Conservation (phyloP, 2,888 invertebrate species). For the Ferrisia virgata region DNA sequence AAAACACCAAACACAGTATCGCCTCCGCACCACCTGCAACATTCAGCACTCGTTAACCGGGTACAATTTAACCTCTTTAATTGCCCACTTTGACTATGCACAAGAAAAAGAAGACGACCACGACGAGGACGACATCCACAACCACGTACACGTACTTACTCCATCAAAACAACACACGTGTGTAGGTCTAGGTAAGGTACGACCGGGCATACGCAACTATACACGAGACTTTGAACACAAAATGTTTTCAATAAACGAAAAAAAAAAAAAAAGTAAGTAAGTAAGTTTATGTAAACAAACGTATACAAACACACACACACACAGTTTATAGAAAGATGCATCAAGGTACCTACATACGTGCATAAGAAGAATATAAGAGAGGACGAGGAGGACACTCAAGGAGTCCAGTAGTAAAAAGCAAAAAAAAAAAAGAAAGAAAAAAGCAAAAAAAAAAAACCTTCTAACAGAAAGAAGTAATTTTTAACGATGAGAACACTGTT, state of each 20-base stretch:
- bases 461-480: constrained; percentile 36
- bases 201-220: not conserved
- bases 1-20: not conserved
- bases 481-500: constrained; percentile 40
- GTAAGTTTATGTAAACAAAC: too few relatives aligned
- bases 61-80: constrained; percentile 23
- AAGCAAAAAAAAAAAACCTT: not conserved
- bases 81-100: constrained; percentile 20
- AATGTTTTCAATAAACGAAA: not conserved
- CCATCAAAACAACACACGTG: not conserved
- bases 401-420: not conserved
- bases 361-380: not conserved
- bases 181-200: not conserved
- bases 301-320: not conserved
- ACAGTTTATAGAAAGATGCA: too few relatives aligned
- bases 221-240: too few relatives aligned
- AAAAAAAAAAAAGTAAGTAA: not conserved
- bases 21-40: not conserved
- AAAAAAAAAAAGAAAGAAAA: not conserved
- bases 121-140: not conserved
- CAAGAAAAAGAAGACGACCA: not conserved
- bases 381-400: not conserved
- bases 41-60: not conserved
- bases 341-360: not conserved
- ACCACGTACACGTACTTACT: not conserved